These are phyloP conservation scores for Aythya baeri DNA, from an alignment of 2,113 vertebrate genomes.

Conservation along the genomic window DNA sequence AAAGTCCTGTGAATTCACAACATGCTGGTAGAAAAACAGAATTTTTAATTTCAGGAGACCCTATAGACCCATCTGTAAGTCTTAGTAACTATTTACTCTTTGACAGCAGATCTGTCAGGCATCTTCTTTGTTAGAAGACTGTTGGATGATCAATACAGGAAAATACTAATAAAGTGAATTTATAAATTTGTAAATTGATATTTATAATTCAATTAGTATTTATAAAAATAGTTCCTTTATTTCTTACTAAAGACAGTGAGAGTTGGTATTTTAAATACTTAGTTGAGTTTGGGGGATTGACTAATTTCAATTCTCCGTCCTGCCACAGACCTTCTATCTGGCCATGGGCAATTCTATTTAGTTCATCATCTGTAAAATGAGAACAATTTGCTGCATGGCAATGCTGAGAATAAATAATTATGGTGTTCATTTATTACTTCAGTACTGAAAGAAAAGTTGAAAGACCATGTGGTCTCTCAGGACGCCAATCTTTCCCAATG, in stretches of 20 bases:
- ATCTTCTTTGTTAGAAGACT: neutral
- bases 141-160: neutral
- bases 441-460: neutral
- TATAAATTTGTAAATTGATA: no score
- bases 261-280: neutral
- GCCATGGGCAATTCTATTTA: neutral
- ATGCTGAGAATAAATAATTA: neutral
- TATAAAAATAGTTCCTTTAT: neutral
- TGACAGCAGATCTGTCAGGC: neutral
- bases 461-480: fast-evolving
- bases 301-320: neutral
- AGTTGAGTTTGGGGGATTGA: neutral
- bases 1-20: neutral
- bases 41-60: neutral
- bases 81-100: neutral
- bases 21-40: neutral
- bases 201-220: neutral
- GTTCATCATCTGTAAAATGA: neutral
- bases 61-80: neutral
- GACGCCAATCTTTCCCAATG: neutral
- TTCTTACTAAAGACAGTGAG: neutral
- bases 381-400: neutral
- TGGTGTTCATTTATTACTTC: neutral
- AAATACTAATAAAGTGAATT: neutral
- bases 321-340: neutral